Conservation (phyloP, 2,888 invertebrate genomes). For the Acronicta leporina region DNA sequence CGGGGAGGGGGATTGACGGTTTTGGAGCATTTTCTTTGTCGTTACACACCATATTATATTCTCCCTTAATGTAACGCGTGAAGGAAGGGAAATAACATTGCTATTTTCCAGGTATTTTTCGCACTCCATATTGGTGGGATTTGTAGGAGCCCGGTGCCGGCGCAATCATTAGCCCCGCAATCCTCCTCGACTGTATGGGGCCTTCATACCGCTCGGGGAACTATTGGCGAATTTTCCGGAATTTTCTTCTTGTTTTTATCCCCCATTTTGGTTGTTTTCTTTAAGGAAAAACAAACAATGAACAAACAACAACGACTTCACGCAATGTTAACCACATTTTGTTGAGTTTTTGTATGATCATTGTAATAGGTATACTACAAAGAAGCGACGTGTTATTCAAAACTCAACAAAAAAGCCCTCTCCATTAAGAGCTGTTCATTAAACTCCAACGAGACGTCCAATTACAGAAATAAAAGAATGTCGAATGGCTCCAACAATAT, state of each 20-base stretch:
- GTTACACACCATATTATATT: constrained; percentile 65
- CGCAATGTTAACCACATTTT: constrained; percentile 35
- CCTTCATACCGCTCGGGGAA: constrained; percentile 74
- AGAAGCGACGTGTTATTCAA: constrained; percentile 19
- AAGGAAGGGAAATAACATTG: constrained; percentile 72
- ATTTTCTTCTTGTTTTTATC: constrained; percentile 72
- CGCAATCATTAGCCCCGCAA: constrained; percentile 83
- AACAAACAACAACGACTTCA: constrained; percentile 34
- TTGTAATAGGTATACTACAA: constrained; percentile 15
- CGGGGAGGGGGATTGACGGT: constrained; percentile 60
- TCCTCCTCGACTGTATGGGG: constrained; percentile 75
- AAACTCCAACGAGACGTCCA: constrained; percentile 48
- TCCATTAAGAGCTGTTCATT: constrained; percentile 46
- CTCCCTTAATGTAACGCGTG: constrained; percentile 59
- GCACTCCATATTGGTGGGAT: constrained; percentile 86
- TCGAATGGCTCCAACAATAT: constrained; percentile 59
- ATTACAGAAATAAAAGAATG: constrained; percentile 57
- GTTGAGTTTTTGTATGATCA: constrained; percentile 24
- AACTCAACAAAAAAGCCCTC: constrained; percentile 35
- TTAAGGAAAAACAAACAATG: constrained; percentile 53
- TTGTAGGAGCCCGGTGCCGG: constrained; percentile 73
- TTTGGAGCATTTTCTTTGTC: constrained; percentile 62
- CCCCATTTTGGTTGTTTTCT: constrained; percentile 63
- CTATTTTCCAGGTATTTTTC: constrained; percentile 87
- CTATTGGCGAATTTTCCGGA: constrained; percentile 80